Conservation (phyloP, 2,888 invertebrate species). For the Clepsis dumicolana region DNA sequence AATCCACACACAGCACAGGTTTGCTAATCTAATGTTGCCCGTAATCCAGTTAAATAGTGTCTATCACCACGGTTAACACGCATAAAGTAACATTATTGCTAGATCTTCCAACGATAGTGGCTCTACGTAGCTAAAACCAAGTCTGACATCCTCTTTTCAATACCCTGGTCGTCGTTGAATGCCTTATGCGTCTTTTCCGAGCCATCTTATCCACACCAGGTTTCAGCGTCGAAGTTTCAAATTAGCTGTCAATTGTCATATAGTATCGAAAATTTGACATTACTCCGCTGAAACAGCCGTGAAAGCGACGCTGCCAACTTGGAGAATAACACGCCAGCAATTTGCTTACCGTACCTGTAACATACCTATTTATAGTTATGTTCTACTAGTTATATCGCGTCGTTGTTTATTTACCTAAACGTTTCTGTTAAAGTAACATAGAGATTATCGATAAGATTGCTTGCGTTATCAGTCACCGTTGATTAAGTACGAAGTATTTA, state of each 20-base stretch:
- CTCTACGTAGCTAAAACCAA: no score
- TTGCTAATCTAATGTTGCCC: background rate
- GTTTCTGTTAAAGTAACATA: slow-evolving; percentile 4
- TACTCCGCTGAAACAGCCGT: no score
- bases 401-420: slow-evolving; percentile 3
- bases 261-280: no score
- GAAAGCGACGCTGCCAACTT: no score
- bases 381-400: background rate
- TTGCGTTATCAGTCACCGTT: slow-evolving; percentile 7
- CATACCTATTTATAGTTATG: background rate
- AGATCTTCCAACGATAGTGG: background rate
- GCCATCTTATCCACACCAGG: no score
- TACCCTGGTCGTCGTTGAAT: no score
- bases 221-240: no score
- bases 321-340: no score
- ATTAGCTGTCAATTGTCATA: no score
- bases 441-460: slow-evolving; percentile 15
- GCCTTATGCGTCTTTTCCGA: no score
- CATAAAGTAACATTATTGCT: background rate
- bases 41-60: background rate
- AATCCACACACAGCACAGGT: background rate
- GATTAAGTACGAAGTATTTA: slow-evolving; percentile 10
- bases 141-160: no score
- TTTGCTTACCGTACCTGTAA: no score
- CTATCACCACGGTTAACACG: background rate